phyloP scores from a whole-genome alignment of 2,113 vertebrate genomes.

The Campylomormyrus numenius region DNA sequence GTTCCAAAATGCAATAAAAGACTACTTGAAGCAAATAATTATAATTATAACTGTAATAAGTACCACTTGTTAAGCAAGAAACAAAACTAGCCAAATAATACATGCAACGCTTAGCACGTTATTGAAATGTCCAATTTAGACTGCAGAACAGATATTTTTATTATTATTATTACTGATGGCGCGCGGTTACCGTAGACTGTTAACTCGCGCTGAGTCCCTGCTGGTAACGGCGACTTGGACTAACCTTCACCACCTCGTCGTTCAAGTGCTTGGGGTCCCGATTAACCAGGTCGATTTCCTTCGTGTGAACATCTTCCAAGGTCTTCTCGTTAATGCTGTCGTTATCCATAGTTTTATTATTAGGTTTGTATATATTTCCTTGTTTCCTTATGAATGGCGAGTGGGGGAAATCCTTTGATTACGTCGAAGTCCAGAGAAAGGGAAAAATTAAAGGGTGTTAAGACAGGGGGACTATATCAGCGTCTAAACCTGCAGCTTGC shows the following conservation, averaged over 20 bases:
- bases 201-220: too few relatives aligned
- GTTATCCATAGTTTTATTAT: constrained; percentile 94
- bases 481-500: constrained; percentile 47
- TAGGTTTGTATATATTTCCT: constrained; percentile 97
- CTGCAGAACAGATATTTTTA: not conserved
- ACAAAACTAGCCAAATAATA: not conserved
- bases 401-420: constrained; percentile 77
- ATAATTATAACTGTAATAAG: not conserved
- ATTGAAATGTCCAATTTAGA: not conserved
- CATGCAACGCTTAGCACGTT: not conserved
- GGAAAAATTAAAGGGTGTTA: constrained; percentile 20
- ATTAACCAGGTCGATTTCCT: constrained; percentile 95
- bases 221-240: constrained; percentile 22
- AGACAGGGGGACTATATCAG: constrained; percentile 14
- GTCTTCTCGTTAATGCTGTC: constrained; percentile 79
- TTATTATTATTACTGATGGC: not conserved
- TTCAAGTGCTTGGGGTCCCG: constrained; percentile 90
- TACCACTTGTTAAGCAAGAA: not conserved
- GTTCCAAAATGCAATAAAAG: not conserved
- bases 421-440: constrained; percentile 25
- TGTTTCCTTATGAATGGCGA: constrained; percentile 85
- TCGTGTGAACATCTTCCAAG: constrained; percentile 82
- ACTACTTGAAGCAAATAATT: not conserved
- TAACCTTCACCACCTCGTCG: constrained; percentile 92
- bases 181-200: not conserved